Base-by-base conservation (phyloP, 2,113 vertebrate species). In the Hemiscyllium ocellatum region DNA sequence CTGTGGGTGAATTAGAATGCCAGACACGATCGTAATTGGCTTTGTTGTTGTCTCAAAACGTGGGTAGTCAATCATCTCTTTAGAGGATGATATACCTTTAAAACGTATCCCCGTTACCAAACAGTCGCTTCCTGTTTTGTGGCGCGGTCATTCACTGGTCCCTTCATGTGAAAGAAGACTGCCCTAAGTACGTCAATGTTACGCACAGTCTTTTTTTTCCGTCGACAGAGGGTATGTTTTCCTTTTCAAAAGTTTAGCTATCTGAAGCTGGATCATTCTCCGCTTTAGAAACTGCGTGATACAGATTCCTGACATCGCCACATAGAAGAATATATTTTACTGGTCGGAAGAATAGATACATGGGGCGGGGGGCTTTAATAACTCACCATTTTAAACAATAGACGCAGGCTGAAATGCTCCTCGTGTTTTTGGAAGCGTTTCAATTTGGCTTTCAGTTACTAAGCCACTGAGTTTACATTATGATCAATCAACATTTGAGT, bases 41-140 rank as follows among this genome's bases (percentile, higher is more conserved):
- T 37, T 94, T 47, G 69, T 47, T 3, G 13, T 2, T 29, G 52
- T 29, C 3, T 15, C 6, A 37, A 52, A 76, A 72, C 68, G 69
- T 70, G 37, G 13, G 20, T 22, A 47, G 69, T 15, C 37, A 2
- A 70, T 13, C 29, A 24, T 24, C 37, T 47, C 94, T 47, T 42
- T 50, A 33, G 68, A 33, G 4, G 24, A 33, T 12, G 90, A 22
- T 61, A 24, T 70, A 95, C 2, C 29, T 95, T 90, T 52, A 52
- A 95, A 50, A 95, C 24, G 0, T 29, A 12, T 72, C 19, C 42
- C 68, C 68, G 52, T 72, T 29, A 69, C 68, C 37, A 72, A 42
- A 29, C 26, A 94, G 47, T 50, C 7, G 66, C 47, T 72, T 70
- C 94, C 94, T 72, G 68, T 47, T 95, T 95, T 95, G 68, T 95